Base-by-base conservation (phyloP, 1,140 invertebrate species). In the Drosophila ironensis region DNA sequence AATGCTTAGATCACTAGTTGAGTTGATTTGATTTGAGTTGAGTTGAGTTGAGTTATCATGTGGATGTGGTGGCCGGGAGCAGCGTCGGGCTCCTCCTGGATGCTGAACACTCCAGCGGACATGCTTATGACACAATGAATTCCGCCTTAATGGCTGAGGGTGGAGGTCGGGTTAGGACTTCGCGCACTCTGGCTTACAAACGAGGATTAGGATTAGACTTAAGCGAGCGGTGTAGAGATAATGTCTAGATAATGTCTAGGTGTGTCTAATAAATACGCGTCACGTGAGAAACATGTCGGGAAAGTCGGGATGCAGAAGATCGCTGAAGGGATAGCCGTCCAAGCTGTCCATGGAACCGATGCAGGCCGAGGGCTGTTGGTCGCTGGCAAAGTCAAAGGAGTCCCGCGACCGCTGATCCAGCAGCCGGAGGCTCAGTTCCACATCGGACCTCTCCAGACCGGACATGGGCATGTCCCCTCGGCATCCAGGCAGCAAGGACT, bases 221-320 rank as follows among this genome's bases (percentile, higher is more conserved):
- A 78, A 71, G 44, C 66, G 33, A 53, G 35, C 40, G 9, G 33
- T 27, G 25, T 22, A n/a, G 44, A 22, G 44, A 25, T 22, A 28
- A n/a, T n/a, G n/a, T n/a, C n/a, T n/a, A n/a, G n/a, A n/a, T n/a
- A n/a, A n/a, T n/a, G n/a, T n/a, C n/a, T n/a, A n/a, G n/a, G 20
- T 22, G 33, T 4, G 16, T 37, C 64, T 50, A 57, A 60, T 28
- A 56, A 22, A 19, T 27, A 24, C 35, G 30, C 30, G 71, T 89
- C 80, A 89, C 72, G 88, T 76, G 14, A 89, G 61, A 80, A 89
- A 90, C 38, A 90, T 54, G 22, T 90, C 87, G 11, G 66, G 44
- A 12, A 90, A 81, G 14, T 88, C 88, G 22, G 47, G 45, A 20
- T 81, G 81, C 17, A 90, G 52, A 46, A 90, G 38, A 54, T 90